Evolutionary conservation across 2,113 vertebrate genomes (phyloP), one percentile per base, ranked within the genome.

Genomic region (Hassar affinis): DNA sequence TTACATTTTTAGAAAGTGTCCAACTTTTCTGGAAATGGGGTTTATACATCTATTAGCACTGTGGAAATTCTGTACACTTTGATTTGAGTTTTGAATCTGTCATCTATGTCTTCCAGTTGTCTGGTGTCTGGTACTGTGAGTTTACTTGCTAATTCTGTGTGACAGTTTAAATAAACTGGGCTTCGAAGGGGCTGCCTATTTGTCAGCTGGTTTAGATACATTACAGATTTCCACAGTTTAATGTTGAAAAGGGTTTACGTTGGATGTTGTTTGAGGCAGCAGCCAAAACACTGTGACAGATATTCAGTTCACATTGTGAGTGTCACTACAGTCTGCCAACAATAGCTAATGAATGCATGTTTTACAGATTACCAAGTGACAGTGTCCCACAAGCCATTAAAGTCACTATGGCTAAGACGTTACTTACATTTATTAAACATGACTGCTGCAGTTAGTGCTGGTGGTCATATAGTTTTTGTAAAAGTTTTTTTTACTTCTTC

Each of bases 191-290:
- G 56, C 68, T 38, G 64, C 66, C 66, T 51, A 52, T 74, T 80
- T 72, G 76, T 84, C 83, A 84, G 83, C 51, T 74, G 54, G 68
- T 84, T 79, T 59, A 79, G 66, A 84, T 78, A 27, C 38, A 69
- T 72, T 47, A 61, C 64, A 72, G 75, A 78, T 78, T 78, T 66
- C 54, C 52, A 45, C 35, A 35, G 61, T 45, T 49, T 49, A 33
- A 22, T 22, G 45, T 27, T 64, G 81, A 74, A 77, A 77, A 83
- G 57, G 33, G 81, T 83, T 77, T 82, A 18, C 42, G 22, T 62
- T 75, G 61, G 38, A 82, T 59, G 57, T 59, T 17, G 38, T 74
- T 72, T n/a, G 54, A 75, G 69, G 75, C 57, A 20, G 22, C 72
- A 56, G 61, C 74, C 74, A 45, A 68, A 68, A 66, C 35, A 12